A percentile compares a stretch with the other conserved stretches of the same genome.
Evolutionary conservation across 1,140 invertebrate genomes (phyloP).

Genomic region (Calliphora vicina): DNA sequence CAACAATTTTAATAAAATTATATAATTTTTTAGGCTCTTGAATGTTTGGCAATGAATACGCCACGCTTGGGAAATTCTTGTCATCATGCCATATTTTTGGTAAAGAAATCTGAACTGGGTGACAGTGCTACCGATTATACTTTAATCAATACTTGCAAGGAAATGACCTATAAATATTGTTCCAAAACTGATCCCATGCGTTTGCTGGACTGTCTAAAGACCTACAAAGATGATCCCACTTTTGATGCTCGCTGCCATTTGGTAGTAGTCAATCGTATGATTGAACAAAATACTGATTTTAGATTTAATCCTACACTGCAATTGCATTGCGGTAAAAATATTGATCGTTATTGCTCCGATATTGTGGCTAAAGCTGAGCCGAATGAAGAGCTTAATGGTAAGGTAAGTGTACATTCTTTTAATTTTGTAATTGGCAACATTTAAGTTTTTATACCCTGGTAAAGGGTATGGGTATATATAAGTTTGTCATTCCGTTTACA

Average conservation of each 20-base stretch:
- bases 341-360: slow-evolving; percentile 73
- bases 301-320: slow-evolving; percentile 89
- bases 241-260: slow-evolving; percentile 89
- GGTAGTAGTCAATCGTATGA: slow-evolving; percentile 87
- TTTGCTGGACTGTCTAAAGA: slow-evolving; percentile 77
- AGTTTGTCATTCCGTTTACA: too few species aligned
- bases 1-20: not conserved
- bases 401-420: slow-evolving; percentile 54
- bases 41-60: slow-evolving; percentile 82
- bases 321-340: slow-evolving; percentile 78
- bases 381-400: slow-evolving; percentile 71
- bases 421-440: not conserved
- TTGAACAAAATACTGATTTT: slow-evolving; percentile 92
- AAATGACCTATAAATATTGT: slow-evolving; percentile 85
- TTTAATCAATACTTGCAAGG: slow-evolving; percentile 81
- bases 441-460: too few species aligned
- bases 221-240: slow-evolving; percentile 78
- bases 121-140: slow-evolving; percentile 88
- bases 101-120: slow-evolving; percentile 82
- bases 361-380: slow-evolving; percentile 61
- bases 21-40: slow-evolving; percentile 73
- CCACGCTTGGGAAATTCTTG: slow-evolving; percentile 75
- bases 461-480: too few species aligned
- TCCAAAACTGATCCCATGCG: slow-evolving; percentile 73
- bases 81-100: slow-evolving; percentile 81